Conservation (phyloP, 2,888 invertebrate species). For the Cryptus armator region DNA sequence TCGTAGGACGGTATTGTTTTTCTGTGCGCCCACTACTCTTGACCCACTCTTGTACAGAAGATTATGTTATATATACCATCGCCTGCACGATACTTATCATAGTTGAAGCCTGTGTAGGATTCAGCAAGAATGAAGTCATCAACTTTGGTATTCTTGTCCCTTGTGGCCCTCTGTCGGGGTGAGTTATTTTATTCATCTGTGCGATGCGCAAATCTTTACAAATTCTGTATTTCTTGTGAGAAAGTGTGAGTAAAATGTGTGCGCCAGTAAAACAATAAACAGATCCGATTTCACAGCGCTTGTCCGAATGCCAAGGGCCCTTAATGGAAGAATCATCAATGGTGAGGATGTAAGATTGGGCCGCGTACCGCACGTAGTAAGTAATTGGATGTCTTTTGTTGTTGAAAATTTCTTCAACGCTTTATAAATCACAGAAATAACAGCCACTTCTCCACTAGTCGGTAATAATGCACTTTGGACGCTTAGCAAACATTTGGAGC, state of each 20-base stretch:
- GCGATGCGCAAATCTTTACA: too few relatives aligned
- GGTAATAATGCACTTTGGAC: not conserved
- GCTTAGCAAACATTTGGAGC: not conserved
- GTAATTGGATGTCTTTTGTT: not conserved
- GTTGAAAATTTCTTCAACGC: not conserved
- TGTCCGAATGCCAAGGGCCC: conserved; percentile 26
- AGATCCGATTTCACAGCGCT: conserved; percentile 37
- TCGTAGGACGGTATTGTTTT: not conserved
- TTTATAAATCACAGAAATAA: not conserved
- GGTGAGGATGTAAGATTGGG: conserved; percentile 74
- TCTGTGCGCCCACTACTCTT: too few relatives aligned
- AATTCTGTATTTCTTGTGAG: too few relatives aligned
- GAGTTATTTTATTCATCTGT: not conserved
- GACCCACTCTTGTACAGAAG: not conserved
- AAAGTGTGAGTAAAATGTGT: too few relatives aligned
- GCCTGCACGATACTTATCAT: not conserved
- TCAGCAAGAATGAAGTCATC: conserved; percentile 58
- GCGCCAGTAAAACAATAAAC: conserved; percentile 5
- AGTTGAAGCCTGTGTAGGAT: conserved; percentile 26
- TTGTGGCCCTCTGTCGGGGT: conserved; percentile 58
- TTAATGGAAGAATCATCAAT: conserved; percentile 63
- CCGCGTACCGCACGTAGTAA: conserved; percentile 79
- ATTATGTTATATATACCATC: conserved; percentile 58
- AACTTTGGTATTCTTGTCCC: conserved; percentile 40
- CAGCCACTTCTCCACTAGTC: not conserved